Evolutionary conservation across 2,113 vertebrate genomes (phyloP).

Genomic region (Poeciliopsis retropinna): DNA sequence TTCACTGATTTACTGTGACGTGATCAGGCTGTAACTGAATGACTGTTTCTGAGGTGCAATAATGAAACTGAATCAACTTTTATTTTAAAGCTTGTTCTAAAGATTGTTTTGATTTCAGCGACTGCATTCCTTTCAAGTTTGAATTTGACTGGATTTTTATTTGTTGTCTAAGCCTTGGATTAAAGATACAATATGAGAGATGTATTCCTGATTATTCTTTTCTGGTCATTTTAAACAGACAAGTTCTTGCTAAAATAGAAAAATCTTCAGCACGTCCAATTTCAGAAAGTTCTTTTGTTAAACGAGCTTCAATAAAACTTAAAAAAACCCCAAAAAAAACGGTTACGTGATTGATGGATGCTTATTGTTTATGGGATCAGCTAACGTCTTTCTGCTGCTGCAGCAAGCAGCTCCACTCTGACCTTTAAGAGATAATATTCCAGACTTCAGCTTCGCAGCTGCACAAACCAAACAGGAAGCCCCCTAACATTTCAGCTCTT

Average conservation of each 20-base stretch:
- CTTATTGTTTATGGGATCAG: neutral
- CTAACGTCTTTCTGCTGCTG: neutral
- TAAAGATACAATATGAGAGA: neutral
- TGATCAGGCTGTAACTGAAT: neutral
- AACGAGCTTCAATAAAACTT: conserved; percentile 35
- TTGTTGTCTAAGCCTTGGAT: conserved; percentile 35
- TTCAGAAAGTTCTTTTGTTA: conserved; percentile 1
- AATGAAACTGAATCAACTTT: neutral
- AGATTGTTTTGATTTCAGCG: conserved; percentile 13
- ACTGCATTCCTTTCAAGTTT: conserved; percentile 52
- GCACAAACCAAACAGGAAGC: conserved; percentile 65
- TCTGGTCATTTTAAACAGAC: conserved; percentile 17
- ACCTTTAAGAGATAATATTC: conserved; percentile 36
- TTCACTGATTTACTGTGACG: neutral
- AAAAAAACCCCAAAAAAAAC: neutral
- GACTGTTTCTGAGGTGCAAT: neutral
- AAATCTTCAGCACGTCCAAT: neutral
- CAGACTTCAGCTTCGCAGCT: conserved; percentile 49
- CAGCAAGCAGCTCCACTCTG: conserved; percentile 18
- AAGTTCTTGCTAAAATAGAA: neutral
- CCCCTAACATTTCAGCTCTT: conserved; percentile 28
- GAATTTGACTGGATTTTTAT: conserved; percentile 13
- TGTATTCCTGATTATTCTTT: conserved; percentile 14
- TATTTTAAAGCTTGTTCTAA: conserved; percentile 1
- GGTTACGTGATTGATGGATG: neutral